Conservation (phyloP, 2,888 invertebrate genomes). For the Leucophenga maculata region DNA sequence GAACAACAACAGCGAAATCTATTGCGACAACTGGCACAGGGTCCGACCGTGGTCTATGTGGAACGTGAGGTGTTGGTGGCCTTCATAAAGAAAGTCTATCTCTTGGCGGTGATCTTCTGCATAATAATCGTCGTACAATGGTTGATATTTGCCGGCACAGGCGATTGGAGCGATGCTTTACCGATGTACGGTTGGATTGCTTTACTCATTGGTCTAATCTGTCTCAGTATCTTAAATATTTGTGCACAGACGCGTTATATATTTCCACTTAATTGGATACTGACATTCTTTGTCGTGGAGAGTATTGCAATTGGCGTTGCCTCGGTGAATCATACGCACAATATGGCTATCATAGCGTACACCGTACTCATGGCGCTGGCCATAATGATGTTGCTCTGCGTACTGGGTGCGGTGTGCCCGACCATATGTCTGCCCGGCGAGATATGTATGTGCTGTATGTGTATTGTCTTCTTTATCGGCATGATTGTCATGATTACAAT, state of each 20-base stretch:
- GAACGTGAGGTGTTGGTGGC: neutral
- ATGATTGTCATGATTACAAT: slow-evolving; percentile 27
- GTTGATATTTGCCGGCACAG: neutral
- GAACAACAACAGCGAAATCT: too few relatives aligned
- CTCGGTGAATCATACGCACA: neutral
- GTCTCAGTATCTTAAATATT: neutral
- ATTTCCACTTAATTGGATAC: slow-evolving; percentile 14
- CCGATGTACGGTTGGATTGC: slow-evolving; percentile 9
- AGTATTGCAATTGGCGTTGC: neutral
- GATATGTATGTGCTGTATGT: neutral
- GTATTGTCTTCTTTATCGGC: slow-evolving; percentile 4
- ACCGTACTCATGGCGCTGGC: neutral
- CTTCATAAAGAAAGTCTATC: neutral
- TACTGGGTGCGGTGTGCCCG: neutral
- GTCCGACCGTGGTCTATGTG: neutral
- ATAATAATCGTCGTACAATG: neutral
- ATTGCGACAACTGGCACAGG: too few relatives aligned
- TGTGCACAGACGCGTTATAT: neutral
- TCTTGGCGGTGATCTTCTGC: neutral
- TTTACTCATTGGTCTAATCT: neutral
- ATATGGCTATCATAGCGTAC: neutral
- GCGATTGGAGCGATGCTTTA: neutral
- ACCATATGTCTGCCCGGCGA: slow-evolving; percentile 2
- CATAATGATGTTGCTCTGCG: neutral
- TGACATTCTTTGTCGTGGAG: neutral